Base-by-base conservation (phyloP, 2,113 vertebrate genomes). In the Psephotus haematonotus region DNA sequence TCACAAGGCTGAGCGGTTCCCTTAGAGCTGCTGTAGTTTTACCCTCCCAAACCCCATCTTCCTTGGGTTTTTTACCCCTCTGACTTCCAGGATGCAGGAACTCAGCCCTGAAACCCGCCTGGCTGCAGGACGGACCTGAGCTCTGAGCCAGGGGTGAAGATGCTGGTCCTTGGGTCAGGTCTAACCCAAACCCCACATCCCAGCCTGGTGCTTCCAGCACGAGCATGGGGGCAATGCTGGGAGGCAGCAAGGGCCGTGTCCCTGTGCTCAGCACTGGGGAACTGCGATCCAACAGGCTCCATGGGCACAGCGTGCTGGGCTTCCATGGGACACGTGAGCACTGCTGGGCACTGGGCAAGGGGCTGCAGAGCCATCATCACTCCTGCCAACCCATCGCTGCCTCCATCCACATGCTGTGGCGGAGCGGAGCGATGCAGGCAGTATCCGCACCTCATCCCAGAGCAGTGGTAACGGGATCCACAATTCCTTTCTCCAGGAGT, bases 281-380 rank as follows among this genome's bases (percentile, higher is more conserved):
- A 25, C 7, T 13, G 59, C 28, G 7, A 10, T 29, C 44, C 7
- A 33, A 82, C 18, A 13, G 62, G 17, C 37, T 57, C 76, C 64
- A 20, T 55, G 53, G 53, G 53, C 53, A 33, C 18, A 8, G 12
- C 18, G 53, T 55, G 53, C 31, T 55, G 31, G 13, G 17, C 39
- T 28, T 46, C 31, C 86, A 10, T 17, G 2, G 53, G 53, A 59
- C 41, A 17, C 2, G 15, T 2, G 15, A n/a, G 41, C 12, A 1
- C 24, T 0, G 11, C 43, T 17, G 67, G 28, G 52, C 53, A 55
- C 53, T 20, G 53, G 19, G 82, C 39, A 5, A 35, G 43, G 43
- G 59, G 68, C 68, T 13, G 31, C 2, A 3, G 49, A 44, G 9
- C 59, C 43, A 6, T 8, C 17, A 0, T 8, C 17, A 0, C 49